These are phyloP conservation scores for Megalopta genalis DNA, from an alignment of 1,140 invertebrate genomes.

Conservation along the genomic window DNA sequence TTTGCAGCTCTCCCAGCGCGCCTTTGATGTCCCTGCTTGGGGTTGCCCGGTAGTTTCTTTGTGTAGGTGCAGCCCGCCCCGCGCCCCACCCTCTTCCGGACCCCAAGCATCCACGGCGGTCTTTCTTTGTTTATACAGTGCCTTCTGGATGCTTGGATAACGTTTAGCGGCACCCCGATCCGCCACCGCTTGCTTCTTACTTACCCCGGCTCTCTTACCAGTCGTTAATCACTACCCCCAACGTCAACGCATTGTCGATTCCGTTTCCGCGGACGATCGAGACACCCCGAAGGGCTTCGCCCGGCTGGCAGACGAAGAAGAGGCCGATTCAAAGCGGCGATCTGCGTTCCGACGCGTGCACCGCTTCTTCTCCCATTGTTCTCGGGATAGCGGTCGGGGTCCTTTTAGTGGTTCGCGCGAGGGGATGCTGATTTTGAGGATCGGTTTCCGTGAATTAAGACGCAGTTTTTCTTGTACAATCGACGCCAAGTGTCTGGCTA, in stretches of 20 bases:
- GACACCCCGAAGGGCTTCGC: neutral
- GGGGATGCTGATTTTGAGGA: too few species aligned
- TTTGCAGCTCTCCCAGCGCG: constrained; percentile 57
- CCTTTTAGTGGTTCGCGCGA: neutral
- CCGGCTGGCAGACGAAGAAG: neutral
- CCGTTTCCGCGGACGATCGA: constrained; percentile 34
- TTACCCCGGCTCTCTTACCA: constrained; percentile 11
- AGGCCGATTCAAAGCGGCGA: constrained; percentile 2
- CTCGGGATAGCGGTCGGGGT: neutral
- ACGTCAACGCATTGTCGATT: constrained; percentile 55
- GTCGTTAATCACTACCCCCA: constrained; percentile 59
- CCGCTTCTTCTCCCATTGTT: neutral
- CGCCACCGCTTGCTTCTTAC: neutral
- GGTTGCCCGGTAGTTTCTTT: constrained; percentile 38
- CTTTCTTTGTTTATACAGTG: constrained; percentile 67
- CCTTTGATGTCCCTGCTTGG: constrained; percentile 62
- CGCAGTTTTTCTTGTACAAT: too few species aligned
- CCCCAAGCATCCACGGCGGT: constrained; percentile 41
- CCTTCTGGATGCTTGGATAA: constrained; percentile 59
- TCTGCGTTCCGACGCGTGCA: neutral
- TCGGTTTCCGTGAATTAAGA: too few species aligned
- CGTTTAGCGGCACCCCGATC: constrained; percentile 47
- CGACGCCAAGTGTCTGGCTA: too few species aligned
- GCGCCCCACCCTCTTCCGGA: constrained; percentile 18
- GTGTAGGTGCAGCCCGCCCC: constrained; percentile 11